Evolutionary conservation across 2,113 vertebrate genomes (phyloP), one percentile per base, ranked within the genome.

Genomic region (Rhinolophus ferrumequinum): DNA sequence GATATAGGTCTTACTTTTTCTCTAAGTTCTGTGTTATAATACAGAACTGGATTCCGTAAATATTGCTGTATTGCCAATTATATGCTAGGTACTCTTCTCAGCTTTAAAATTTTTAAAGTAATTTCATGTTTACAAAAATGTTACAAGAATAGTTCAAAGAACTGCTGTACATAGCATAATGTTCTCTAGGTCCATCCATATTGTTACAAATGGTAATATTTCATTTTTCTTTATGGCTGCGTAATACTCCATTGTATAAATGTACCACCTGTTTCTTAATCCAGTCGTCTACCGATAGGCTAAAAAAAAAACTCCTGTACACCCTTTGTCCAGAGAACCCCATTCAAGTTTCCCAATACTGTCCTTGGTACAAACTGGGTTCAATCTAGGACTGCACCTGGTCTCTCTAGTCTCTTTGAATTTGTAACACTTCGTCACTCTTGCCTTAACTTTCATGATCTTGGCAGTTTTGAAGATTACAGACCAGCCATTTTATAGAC

Each of bases 361-460:
- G 70, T 58, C 41, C 47, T 91, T 52, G 88, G 73, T 87, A 95
- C 5, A 84, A 83, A 91, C 89, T 83, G n/a, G 18, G 60, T 75
- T 96, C 73, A 69, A 30, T 75, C 11, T 93, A 38, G 47, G 19
- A 47, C 62, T 84, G 21, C 18, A 69, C 69, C 41, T 60, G 75
- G 22, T 89, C 19, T 80, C 19, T 80, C 50, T 79, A 90, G 75
- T 70, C n/a, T 93, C 7, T 50, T 88, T 69, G 16, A 67, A 8
- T 76, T 41, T 88, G 33, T 47, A 95, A 79, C 18, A 83, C 18
- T 50, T 93, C 24, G 38, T 86, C 41, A 93, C 35, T 97, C 22
- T 87, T 93, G 19, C 44, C 33, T 90, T 95, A 70, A 76, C 35
- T 75, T 88, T 95, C n/a, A 60, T 90, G 76, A 93, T 12, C 30